Percentiles rank a stretch among this genome's conserved stretches.
These are phyloP conservation scores for rabbit (Oryctolagus cuniculus) DNA, from an alignment of 2,113 vertebrate species.

Conservation along the genomic window mOryCun1.1 NC_091440.1:79332001-79332500, in stretches of 20 bases:
- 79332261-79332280: background rate
- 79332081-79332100: background rate
- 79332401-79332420: background rate
- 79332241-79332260: background rate
- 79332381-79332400: background rate
- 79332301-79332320: background rate
- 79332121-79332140: background rate
- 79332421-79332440: background rate
- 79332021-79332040: background rate
- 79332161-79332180: background rate
- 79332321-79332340: background rate
- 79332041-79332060: background rate
- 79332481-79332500: background rate
- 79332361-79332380: background rate
- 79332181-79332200: background rate
- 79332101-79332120: background rate
- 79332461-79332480: background rate
- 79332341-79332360: background rate
- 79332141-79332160: background rate
- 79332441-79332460: too few relatives aligned
- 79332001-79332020: background rate
- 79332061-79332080: background rate
- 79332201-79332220: background rate
- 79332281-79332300: slow-evolving; percentile 7
- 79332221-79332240: background rate